These are phyloP conservation scores for Hippocampus kuda DNA, from an alignment of 2,797 vertebrate genomes.

Conservation along the genomic window DNA sequence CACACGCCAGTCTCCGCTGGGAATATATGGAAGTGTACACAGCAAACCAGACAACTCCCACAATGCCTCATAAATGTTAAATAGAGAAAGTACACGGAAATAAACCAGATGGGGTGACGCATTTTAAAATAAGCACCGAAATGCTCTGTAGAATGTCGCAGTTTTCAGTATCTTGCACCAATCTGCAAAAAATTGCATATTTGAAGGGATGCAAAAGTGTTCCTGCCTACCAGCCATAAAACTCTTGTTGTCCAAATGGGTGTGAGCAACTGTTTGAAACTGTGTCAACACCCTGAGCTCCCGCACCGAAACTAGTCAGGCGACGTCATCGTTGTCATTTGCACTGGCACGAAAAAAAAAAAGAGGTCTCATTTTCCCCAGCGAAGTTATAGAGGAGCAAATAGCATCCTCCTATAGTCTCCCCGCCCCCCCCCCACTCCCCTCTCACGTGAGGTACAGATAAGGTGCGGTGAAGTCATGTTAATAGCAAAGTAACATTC, in stretches of 20 bases:
- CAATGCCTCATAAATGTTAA: conserved; percentile 12
- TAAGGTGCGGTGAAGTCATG: conserved; percentile 35
- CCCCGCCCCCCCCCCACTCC: not conserved
- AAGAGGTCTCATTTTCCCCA: not conserved
- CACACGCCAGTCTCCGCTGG: conserved; percentile 16
- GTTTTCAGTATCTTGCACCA: not conserved
- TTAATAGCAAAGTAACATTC: conserved; percentile 29
- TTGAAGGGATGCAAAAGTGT: conserved; percentile 15
- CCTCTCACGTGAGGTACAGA: conserved; percentile 15
- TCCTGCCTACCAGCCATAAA: conserved; percentile 18
- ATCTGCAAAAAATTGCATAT: not conserved
- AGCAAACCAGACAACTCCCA: conserved; percentile 40
- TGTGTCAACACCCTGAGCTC: conserved; percentile 29
- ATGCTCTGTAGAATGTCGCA: not conserved
- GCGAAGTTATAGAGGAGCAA: not conserved
- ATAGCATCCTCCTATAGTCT: not conserved
- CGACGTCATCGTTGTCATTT: conserved; percentile 11
- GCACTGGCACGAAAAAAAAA: not conserved
- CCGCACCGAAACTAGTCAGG: conserved; percentile 15
- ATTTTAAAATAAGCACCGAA: not conserved
- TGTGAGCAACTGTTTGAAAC: conserved; percentile 41
- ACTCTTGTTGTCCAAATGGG: conserved; percentile 32
- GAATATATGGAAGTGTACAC: conserved; percentile 29
- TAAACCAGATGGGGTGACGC: not conserved
- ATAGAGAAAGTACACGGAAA: conserved; percentile 11